These are phyloP conservation scores for Corvus hawaiiensis DNA, from an alignment of 2,113 vertebrate species.

Conservation along the genomic window DNA sequence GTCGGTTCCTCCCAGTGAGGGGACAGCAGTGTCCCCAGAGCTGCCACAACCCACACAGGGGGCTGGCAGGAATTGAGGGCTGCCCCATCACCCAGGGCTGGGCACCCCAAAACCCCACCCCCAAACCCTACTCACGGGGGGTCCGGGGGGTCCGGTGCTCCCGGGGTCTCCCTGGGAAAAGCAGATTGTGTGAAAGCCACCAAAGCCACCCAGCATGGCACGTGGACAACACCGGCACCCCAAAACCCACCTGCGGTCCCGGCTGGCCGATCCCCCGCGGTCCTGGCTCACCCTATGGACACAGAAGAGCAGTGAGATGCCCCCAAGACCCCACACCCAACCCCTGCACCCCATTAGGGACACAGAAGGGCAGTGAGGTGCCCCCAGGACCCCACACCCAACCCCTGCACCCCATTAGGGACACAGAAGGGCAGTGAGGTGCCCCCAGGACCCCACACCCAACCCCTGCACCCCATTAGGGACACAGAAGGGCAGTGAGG, in stretches of 20 bases:
- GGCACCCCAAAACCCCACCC: neutral
- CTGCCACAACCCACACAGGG: accelerated
- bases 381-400: neutral
- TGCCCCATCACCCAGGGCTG: neutral
- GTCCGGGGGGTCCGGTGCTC: conserved; percentile 59
- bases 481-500: neutral
- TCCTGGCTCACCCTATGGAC: conserved; percentile 72
- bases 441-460: neutral
- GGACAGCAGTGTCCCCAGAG: neutral
- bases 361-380: neutral
- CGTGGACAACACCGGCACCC: neutral
- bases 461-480: too few relatives aligned
- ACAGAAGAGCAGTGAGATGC: neutral
- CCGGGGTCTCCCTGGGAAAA: conserved; percentile 71
- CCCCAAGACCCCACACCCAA: neutral
- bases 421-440: neutral
- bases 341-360: neutral
- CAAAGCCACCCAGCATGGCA: accelerated
- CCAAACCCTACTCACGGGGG: conserved; percentile 4
- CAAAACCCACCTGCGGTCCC: conserved; percentile 63
- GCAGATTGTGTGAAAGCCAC: neutral
- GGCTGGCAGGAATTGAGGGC: accelerated
- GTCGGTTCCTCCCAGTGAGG: accelerated
- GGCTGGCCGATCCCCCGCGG: conserved; percentile 43
- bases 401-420: neutral